phyloP scores from a whole-genome alignment of 2,888 invertebrate species.

The Plutella xylostella region DNA sequence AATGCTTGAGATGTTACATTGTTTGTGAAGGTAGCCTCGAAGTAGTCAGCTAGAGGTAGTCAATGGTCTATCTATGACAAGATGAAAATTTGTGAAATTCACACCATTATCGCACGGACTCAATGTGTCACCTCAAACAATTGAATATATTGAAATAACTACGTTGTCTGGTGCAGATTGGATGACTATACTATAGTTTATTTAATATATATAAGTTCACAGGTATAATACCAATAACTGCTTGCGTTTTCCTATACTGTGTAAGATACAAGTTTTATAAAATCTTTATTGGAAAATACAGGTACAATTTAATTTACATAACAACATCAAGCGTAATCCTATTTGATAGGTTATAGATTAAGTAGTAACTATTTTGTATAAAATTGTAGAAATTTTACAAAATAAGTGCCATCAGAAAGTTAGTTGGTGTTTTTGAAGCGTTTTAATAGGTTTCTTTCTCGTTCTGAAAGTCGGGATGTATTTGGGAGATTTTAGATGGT shows the following conservation, averaged over 20 bases:
- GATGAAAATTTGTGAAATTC: too few species aligned
- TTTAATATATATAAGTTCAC: constrained; percentile 9
- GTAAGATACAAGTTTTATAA: not conserved
- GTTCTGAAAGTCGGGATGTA: not conserved
- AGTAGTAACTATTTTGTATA: constrained; percentile 2
- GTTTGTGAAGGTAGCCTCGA: too few species aligned
- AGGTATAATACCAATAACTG: not conserved
- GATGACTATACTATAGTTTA: constrained; percentile 21
- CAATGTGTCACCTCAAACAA: too few species aligned
- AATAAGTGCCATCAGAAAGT: too few species aligned
- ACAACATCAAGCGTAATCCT: not conserved
- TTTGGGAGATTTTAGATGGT: not conserved
- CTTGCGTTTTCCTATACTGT: not conserved
- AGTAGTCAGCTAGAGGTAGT: too few species aligned
- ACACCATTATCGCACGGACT: too few species aligned
- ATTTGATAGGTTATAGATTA: constrained; percentile 1
- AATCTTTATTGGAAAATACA: constrained; percentile 6
- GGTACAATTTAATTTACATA: not conserved
- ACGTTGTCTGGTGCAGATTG: constrained; percentile 60
- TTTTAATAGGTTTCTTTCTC: not conserved
- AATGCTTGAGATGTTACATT: too few species aligned
- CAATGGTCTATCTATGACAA: too few species aligned
- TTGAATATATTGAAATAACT: too few species aligned
- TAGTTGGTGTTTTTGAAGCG: too few species aligned
- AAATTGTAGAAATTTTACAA: not conserved